Conservation (phyloP, 2,113 vertebrate genomes). For the Xiphias gladius region DNA sequence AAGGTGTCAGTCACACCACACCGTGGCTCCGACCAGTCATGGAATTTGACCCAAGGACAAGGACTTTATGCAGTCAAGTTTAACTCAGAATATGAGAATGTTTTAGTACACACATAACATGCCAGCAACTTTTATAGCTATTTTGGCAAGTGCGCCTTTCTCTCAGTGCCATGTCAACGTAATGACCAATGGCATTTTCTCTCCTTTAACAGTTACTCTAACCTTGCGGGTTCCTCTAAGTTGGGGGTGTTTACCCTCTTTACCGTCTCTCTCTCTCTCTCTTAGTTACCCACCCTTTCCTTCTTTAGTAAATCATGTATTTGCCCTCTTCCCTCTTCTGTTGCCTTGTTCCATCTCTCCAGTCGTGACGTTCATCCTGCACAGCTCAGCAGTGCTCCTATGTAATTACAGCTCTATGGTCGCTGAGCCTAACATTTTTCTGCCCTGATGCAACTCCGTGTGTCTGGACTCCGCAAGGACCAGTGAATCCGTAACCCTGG, state of each 20-base stretch:
- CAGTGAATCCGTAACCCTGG: constrained; percentile 64
- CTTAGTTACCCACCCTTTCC: not conserved
- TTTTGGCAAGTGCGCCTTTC: not conserved
- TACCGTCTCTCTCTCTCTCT: not conserved
- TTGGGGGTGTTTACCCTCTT: not conserved
- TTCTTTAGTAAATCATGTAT: constrained; percentile 33
- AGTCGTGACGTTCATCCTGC: constrained; percentile 78
- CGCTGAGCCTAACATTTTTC: constrained; percentile 85
- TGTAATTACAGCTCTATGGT: constrained; percentile 84
- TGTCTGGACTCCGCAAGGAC: constrained; percentile 67
- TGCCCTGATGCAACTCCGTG: constrained; percentile 81
- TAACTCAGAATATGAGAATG: not conserved
- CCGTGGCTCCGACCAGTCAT: not conserved
- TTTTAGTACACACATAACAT: not conserved
- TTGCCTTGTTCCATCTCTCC: constrained; percentile 49
- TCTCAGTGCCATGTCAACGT: not conserved
- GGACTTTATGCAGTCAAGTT: not conserved
- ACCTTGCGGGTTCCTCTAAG: not conserved
- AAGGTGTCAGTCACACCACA: constrained; percentile 72
- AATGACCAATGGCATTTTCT: not conserved
- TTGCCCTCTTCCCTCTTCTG: constrained; percentile 24
- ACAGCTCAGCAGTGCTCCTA: constrained; percentile 83
- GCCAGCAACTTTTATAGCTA: not conserved
- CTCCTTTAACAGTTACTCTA: not conserved
- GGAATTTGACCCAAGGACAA: not conserved